These are phyloP conservation scores for Anagrus nilaparvatae DNA, from an alignment of 1,140 invertebrate species.

Conservation along the genomic window DNA sequence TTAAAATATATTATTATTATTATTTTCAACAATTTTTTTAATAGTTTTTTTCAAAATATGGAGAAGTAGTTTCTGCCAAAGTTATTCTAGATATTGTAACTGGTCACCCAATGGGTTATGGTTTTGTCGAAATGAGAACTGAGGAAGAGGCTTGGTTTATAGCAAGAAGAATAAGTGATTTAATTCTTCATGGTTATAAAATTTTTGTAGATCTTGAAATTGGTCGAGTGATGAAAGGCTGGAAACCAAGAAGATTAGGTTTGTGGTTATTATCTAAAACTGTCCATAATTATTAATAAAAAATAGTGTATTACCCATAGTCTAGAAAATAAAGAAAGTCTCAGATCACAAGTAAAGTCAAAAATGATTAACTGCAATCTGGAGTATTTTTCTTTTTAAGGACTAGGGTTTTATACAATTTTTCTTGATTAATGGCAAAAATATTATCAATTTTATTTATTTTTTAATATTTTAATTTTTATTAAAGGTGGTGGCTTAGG, in stretches of 20 bases:
- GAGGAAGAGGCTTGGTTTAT: slow-evolving; percentile 51
- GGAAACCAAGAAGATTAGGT: slow-evolving; percentile 74
- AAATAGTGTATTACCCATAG: no score
- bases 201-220: slow-evolving; percentile 62
- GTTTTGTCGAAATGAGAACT: slow-evolving; percentile 71
- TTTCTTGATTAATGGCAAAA: no score
- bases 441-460: no score
- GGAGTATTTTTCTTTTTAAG: no score
- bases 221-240: slow-evolving; percentile 56
- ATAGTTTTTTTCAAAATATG: slow-evolving; percentile 59
- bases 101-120: slow-evolving; percentile 72
- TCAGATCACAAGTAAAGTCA: no score
- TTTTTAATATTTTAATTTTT: slow-evolving; percentile 9
- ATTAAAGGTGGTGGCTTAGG: slow-evolving; percentile 69
- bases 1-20: not conserved
- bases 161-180: slow-evolving; percentile 45
- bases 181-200: slow-evolving; percentile 49
- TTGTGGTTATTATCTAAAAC: slow-evolving; percentile 9
- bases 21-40: slow-evolving; percentile 16
- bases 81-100: slow-evolving; percentile 74
- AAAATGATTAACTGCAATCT: no score
- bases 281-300: no score
- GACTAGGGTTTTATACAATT: no score
- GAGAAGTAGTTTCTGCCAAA: slow-evolving; percentile 54
- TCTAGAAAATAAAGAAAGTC: no score